Conservation (phyloP, 2,113 vertebrate species). For the Eupsittula cactorum region DNA sequence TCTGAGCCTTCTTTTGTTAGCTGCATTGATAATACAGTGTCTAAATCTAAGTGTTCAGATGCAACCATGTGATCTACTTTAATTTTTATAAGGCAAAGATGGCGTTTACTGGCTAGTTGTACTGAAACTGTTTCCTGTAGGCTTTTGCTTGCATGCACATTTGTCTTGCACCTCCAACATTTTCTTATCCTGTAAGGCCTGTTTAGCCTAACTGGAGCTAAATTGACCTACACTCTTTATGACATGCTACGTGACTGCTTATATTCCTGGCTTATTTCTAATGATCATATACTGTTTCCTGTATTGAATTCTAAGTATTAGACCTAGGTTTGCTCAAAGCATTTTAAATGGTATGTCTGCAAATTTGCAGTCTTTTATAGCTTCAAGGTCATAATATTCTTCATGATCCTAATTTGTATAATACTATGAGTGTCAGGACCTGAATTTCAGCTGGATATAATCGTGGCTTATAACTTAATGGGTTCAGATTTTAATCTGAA, state of each 20-base stretch:
- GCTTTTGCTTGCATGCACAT: neutral
- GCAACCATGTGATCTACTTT: neutral
- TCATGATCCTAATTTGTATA: conserved; percentile 42
- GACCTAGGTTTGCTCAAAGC: conserved; percentile 17
- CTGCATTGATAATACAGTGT: neutral
- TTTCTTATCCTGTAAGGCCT: neutral
- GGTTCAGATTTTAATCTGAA: conserved; percentile 15
- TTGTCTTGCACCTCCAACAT: neutral
- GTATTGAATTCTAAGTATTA: conserved; percentile 41
- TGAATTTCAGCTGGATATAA: conserved; percentile 25
- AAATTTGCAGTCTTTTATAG: conserved; percentile 44
- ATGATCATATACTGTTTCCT: conserved; percentile 8
- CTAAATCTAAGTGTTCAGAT: neutral
- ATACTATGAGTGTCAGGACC: neutral
- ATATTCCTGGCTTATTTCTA: conserved; percentile 2
- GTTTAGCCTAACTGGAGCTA: conserved; percentile 2
- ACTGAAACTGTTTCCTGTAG: neutral
- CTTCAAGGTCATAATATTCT: conserved; percentile 52
- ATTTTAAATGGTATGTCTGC: conserved; percentile 32
- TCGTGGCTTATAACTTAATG: conserved; percentile 23
- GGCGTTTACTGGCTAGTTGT: neutral
- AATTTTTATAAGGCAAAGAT: neutral
- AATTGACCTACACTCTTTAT: neutral
- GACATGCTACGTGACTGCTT: neutral
- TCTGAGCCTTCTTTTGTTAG: neutral